A percentile compares a stretch with the other conserved stretches of the same genome.
These are phyloP conservation scores for Nyctalus aviator DNA, from an alignment of 2,797 vertebrate species.

Conservation along the genomic window DNA sequence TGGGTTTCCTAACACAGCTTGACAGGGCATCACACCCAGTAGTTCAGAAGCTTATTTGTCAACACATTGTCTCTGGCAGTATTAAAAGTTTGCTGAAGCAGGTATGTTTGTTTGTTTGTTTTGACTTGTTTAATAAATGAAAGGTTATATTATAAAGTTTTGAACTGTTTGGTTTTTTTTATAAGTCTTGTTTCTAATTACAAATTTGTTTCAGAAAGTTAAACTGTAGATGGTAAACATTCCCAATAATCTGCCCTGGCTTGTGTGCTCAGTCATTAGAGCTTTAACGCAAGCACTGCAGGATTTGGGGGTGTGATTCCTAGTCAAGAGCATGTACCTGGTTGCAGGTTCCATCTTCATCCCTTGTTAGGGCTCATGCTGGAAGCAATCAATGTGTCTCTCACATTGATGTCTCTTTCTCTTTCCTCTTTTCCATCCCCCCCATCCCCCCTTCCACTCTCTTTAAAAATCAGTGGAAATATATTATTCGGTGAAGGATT, in stretches of 20 bases:
- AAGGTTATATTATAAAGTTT: constrained; percentile 8
- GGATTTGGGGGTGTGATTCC: not conserved
- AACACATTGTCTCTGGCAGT: constrained; percentile 93
- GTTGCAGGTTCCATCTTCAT: not conserved
- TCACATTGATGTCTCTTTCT: not conserved
- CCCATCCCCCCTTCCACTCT: not conserved
- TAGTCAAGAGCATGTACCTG: not conserved
- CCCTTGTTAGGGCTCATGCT: not conserved
- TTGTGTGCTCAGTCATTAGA: not conserved
- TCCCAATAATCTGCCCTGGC: not conserved
- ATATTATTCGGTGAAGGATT: no score
- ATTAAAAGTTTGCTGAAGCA: constrained; percentile 94
- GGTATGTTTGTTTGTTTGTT: constrained; percentile 84
- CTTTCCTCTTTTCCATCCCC: no score
- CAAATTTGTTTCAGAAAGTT: not conserved
- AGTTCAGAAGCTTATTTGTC: constrained; percentile 95
- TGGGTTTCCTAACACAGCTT: constrained; percentile 98
- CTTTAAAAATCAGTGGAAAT: not conserved
- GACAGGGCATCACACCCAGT: constrained; percentile 94
- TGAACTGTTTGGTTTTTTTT: not conserved
- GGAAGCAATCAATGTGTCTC: not conserved
- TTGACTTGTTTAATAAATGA: not conserved
- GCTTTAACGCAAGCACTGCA: not conserved
- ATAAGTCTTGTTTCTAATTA: not conserved
- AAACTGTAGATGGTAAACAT: not conserved